A percentile compares a stretch with the other conserved stretches of the same genome.
Evolutionary conservation across 2,797 vertebrate species (phyloP).

Genomic region (Bradypus variegatus): DNA sequence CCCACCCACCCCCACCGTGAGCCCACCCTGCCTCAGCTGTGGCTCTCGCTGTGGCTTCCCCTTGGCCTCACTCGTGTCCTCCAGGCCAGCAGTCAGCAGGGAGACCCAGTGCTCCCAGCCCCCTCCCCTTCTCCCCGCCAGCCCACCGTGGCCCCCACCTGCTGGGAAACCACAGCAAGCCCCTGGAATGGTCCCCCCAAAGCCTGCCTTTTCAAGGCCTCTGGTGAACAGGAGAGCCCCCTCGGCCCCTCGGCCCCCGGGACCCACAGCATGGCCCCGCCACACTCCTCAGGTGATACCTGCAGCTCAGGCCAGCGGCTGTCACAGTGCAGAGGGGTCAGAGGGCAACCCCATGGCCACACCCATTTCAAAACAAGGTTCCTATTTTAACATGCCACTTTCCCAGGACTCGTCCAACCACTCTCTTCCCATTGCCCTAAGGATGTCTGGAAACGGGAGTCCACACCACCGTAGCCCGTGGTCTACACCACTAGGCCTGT

Average conservation of each 20-base stretch:
- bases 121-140: neutral
- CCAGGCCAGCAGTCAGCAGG: neutral
- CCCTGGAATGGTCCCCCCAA: neutral
- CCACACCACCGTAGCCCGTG: too few species aligned
- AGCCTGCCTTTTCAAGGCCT: neutral
- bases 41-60: neutral
- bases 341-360: neutral
- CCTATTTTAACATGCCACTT: neutral
- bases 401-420: neutral
- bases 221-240: neutral
- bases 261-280: too few species aligned
- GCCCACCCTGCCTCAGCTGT: neutral
- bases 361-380: neutral
- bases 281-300: neutral
- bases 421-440: neutral
- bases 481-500: too few species aligned
- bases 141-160: neutral
- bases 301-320: neutral
- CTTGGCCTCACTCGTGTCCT: neutral
- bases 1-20: too few species aligned
- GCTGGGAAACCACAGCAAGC: neutral
- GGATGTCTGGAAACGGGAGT: neutral
- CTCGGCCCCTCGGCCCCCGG: too few species aligned
- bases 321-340: neutral
- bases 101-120: neutral